Conservation (phyloP, 2,797 vertebrate genomes). For the Corythornis leucogaster region DNA sequence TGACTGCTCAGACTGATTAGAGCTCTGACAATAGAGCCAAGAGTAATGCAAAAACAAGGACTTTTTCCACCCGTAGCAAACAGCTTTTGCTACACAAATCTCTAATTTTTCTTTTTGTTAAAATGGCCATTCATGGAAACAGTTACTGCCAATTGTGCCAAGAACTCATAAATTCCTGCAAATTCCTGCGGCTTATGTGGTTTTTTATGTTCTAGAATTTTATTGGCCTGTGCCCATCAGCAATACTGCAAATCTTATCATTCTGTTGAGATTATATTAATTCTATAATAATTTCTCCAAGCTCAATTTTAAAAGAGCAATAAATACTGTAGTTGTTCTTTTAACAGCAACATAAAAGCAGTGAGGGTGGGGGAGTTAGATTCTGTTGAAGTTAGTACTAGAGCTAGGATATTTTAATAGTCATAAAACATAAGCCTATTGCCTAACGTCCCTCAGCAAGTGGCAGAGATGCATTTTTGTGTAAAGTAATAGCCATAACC, state of each 20-base stretch:
- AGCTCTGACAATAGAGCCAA: slow-evolving; percentile 7
- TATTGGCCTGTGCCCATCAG: slow-evolving; percentile 46
- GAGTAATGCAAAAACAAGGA: slow-evolving; percentile 24
- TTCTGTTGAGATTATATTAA: slow-evolving; percentile 44
- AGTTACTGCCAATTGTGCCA: slow-evolving; percentile 31
- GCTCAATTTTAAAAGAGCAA: slow-evolving; percentile 49
- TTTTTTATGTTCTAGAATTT: slow-evolving; percentile 31
- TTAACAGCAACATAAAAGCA: slow-evolving; percentile 23
- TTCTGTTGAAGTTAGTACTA: background rate
- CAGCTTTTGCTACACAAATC: slow-evolving; percentile 22
- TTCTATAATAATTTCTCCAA: slow-evolving; percentile 44
- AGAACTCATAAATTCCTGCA: slow-evolving; percentile 60
- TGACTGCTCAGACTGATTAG: slow-evolving; percentile 20
- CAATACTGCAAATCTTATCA: slow-evolving; percentile 57
- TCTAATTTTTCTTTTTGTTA: slow-evolving; percentile 57
- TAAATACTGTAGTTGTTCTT: slow-evolving; percentile 41
- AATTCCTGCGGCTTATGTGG: slow-evolving; percentile 26
- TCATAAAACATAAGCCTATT: slow-evolving; percentile 39
- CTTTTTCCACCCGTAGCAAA: slow-evolving; percentile 6
- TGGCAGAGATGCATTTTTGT: background rate
- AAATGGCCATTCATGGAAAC: slow-evolving; percentile 55
- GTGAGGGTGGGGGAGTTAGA: background rate
- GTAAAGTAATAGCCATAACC: background rate
- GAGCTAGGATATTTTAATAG: slow-evolving; percentile 29
- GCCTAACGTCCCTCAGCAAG: background rate